phyloP scores from a whole-genome alignment of 2,888 invertebrate genomes.

The Machimus atricapillus region DNA sequence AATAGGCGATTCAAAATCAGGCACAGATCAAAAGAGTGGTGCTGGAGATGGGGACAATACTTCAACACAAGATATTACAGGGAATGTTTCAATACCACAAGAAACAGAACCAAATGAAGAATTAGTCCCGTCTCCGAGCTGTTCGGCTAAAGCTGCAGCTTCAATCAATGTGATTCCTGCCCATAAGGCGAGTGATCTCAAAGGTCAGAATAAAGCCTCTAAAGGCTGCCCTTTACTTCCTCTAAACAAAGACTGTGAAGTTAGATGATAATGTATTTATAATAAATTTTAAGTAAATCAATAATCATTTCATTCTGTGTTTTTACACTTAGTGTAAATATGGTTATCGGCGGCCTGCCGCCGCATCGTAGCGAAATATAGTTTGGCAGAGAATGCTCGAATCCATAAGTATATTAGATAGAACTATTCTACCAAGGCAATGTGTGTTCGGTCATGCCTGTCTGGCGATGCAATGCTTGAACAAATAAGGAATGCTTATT shows the following conservation, averaged over 20 bases:
- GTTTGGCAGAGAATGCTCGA: conserved; percentile 8
- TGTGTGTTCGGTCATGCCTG: conserved; percentile 16
- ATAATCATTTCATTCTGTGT: conserved; percentile 37
- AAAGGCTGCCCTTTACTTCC: conserved; percentile 62
- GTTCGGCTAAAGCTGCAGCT: conserved; percentile 48
- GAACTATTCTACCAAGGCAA: conserved; percentile 15
- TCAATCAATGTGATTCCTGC: conserved; percentile 46
- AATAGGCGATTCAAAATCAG: conserved; percentile 52
- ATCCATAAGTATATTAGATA: conserved; percentile 27
- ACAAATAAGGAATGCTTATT: not conserved
- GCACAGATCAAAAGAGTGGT: not conserved
- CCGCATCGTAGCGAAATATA: conserved; percentile 14
- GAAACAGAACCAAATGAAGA: not conserved
- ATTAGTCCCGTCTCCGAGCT: not conserved
- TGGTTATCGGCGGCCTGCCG: not conserved
- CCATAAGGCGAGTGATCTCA: conserved; percentile 45
- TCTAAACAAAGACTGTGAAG: conserved; percentile 83
- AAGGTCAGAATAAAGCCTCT: conserved; percentile 46
- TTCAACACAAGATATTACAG: conserved; percentile 44
- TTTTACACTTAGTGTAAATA: conserved; percentile 41
- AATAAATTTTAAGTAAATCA: conserved; percentile 37
- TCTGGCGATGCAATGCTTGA: conserved; percentile 2
- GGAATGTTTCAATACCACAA: conserved; percentile 28
- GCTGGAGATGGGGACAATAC: conserved; percentile 46
- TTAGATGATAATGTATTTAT: conserved; percentile 75